These are phyloP conservation scores for Lapara coniferarum DNA, from an alignment of 2,888 invertebrate species.

Conservation along the genomic window DNA sequence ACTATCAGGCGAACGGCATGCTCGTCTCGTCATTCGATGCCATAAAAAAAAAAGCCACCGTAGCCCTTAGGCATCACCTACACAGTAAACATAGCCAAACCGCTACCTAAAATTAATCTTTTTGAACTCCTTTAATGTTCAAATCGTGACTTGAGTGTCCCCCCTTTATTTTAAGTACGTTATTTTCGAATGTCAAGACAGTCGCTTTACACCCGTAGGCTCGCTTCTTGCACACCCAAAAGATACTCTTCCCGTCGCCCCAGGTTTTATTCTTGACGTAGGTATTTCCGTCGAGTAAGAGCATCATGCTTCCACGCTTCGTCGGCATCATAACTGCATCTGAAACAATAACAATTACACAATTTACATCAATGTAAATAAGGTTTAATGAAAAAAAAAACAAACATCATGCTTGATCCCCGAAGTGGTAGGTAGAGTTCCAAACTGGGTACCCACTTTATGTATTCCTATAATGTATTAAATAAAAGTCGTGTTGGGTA, in stretches of 20 bases:
- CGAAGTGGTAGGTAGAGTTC: no score
- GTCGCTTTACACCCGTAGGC: constrained; percentile 29
- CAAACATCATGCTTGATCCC: no score
- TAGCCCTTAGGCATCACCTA: no score
- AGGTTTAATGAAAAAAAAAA: neutral
- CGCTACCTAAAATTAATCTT: no score
- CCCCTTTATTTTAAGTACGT: neutral
- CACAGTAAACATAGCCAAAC: no score
- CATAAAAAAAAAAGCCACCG: no score
- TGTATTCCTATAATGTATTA: no score
- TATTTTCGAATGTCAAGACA: constrained; percentile 18
- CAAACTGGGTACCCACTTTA: no score
- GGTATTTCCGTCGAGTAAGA: constrained; percentile 38
- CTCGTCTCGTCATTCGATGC: no score
- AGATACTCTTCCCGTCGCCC: constrained; percentile 35
- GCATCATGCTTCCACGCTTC: constrained; percentile 40
- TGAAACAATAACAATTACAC: neutral
- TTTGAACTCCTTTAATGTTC: neutral
- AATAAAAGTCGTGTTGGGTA: no score
- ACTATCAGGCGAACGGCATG: no score
- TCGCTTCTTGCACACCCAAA: constrained; percentile 32
- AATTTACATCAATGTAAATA: neutral
- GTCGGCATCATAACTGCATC: constrained; percentile 31
- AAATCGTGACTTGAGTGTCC: neutral
- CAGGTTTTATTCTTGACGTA: constrained; percentile 43